These are phyloP conservation scores for Littorina saxatilis DNA, from an alignment of 1,140 invertebrate species.

Conservation along the genomic window DNA sequence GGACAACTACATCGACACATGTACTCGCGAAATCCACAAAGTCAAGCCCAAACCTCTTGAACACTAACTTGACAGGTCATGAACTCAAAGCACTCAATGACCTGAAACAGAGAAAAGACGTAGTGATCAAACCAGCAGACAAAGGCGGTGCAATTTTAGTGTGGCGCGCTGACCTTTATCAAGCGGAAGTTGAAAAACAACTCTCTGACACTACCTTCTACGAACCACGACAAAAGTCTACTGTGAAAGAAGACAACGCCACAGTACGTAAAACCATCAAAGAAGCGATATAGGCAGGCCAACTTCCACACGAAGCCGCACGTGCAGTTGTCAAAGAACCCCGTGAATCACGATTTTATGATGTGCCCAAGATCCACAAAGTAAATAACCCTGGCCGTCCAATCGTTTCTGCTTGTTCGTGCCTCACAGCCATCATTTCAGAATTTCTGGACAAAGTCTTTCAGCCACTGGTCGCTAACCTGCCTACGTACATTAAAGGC, in stretches of 20 bases:
- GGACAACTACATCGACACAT: background rate
- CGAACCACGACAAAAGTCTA: background rate
- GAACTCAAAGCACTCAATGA: conserved; percentile 10
- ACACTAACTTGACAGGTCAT: background rate
- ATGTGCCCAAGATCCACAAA: too few relatives aligned
- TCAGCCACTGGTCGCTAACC: too few relatives aligned
- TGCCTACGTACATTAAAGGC: background rate
- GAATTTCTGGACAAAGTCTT: too few relatives aligned
- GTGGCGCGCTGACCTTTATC: background rate
- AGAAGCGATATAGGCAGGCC: too few relatives aligned
- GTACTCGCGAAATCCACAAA: background rate
- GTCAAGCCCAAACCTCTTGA: background rate
- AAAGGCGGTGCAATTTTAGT: background rate
- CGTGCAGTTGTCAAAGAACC: too few relatives aligned
- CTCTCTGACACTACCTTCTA: background rate
- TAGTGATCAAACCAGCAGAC: conserved; percentile 9
- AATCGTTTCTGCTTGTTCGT: background rate
- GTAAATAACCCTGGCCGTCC: background rate
- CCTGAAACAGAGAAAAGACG: background rate
- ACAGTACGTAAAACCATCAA: background rate
- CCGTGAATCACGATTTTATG: too few relatives aligned
- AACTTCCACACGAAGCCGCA: too few relatives aligned
- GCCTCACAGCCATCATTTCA: background rate
- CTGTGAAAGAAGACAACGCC: background rate
- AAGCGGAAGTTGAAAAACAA: background rate